Base-by-base conservation (phyloP, 1,140 invertebrate genomes). In the Temnothorax longispinosus region DNA sequence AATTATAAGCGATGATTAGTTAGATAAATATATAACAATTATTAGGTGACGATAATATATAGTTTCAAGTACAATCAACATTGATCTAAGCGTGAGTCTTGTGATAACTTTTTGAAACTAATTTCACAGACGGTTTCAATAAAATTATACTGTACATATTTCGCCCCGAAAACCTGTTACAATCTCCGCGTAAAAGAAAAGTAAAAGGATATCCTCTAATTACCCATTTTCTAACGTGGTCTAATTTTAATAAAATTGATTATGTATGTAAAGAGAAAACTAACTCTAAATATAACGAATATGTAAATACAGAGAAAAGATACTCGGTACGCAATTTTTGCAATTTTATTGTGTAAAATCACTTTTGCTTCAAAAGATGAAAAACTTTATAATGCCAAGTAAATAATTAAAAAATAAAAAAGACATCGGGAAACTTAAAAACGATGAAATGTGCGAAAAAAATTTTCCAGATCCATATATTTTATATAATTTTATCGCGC, bases 71-170 rank as follows among this genome's bases (percentile, higher is more conserved):
- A 21, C 11, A 71, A 58, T 47, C 13, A 18, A 74, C 1, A 13
- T 27, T 3, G n/a, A 52, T 21, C 11, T 47, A 44, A 38, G 64
- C 15, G 27, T 58, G 41, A 60, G n/a, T 60, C n/a, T 84, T 84
- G 80, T 84, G 69, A 84, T 84, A 75, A 75, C 4, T 60, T 60
- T 41, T 44, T 60, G 50, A 82, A 44, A 60, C 6, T n/a, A 56
- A n/a, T 84, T 74, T 62, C 32, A 2, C n/a, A 21, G 21, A 21
- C 0, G 27, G 5, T 62, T 35, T 71, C 6, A 75, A 84, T 75
- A 75, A 84, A 84, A 84, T 74, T 75, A 75, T 50, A 84, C 15
- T 84, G 69, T 84, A 82, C 2, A 82, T 74, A 84, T 47, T 60
- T 75, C 60, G 15, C 75, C 32, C 13, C 5, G 8, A 84, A 50